These are phyloP conservation scores for Agrilus cyanescens DNA, from an alignment of 2,888 invertebrate genomes.

Conservation along the genomic window DNA sequence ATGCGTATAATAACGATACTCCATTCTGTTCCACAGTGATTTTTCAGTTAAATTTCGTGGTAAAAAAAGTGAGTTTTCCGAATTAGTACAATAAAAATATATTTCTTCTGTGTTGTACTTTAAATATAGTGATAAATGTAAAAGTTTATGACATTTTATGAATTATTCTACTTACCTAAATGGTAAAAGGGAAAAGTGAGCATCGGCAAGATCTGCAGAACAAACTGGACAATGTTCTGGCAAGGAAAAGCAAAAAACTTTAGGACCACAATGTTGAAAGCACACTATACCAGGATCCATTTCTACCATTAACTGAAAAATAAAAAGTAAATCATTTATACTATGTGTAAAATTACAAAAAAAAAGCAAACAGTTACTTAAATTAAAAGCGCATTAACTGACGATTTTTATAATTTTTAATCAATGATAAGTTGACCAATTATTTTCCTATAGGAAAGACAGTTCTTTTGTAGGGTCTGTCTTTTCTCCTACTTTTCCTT, in stretches of 20 bases:
- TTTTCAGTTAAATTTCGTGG: too few relatives aligned
- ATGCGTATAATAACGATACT: too few relatives aligned
- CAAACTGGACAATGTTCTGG: conserved; percentile 73
- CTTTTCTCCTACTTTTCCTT: too few relatives aligned
- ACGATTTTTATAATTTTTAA: not conserved
- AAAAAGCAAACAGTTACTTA: not conserved
- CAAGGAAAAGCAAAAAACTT: conserved; percentile 71
- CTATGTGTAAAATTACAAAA: not conserved
- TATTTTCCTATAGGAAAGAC: too few relatives aligned
- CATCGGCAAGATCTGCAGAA: conserved; percentile 44
- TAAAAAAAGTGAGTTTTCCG: too few relatives aligned
- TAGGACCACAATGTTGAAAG: conserved; percentile 78
- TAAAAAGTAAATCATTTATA: not conserved
- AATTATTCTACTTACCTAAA: conserved; percentile 46
- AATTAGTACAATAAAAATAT: too few relatives aligned
- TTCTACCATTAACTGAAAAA: not conserved
- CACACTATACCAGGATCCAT: conserved; percentile 78
- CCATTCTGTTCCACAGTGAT: too few relatives aligned
- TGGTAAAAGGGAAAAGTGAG: conserved; percentile 53
- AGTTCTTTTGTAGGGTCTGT: too few relatives aligned
- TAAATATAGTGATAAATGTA: too few relatives aligned
- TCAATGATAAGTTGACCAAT: too few relatives aligned
- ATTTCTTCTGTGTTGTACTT: too few relatives aligned
- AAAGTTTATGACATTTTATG: too few relatives aligned
- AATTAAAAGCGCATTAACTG: not conserved